Evolutionary conservation across 2,113 vertebrate genomes (phyloP).

Genomic region (Meriones unguiculatus): DNA sequence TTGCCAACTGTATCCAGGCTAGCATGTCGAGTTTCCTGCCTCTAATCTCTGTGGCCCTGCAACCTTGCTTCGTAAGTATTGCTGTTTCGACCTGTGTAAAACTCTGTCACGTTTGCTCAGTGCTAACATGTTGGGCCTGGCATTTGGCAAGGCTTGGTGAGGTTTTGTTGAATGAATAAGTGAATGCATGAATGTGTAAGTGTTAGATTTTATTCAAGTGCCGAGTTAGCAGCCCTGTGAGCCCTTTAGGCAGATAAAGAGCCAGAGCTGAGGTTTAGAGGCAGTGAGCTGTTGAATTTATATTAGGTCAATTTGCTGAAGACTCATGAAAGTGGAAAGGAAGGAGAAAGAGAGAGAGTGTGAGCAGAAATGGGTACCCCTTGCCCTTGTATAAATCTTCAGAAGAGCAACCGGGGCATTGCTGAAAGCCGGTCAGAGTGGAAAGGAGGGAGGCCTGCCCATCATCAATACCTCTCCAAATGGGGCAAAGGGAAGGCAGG

Average conservation of each 20-base stretch:
- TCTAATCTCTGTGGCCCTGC: rapidly evolving
- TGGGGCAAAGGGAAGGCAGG: neutral
- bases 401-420: neutral
- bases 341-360: neutral
- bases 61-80: neutral
- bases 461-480: neutral
- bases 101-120: neutral
- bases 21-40: neutral
- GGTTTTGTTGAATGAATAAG: conserved; percentile 65
- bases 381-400: conserved; percentile 3
- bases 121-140: neutral
- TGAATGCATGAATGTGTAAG: conserved; percentile 31
- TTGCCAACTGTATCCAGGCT: neutral
- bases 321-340: conserved; percentile 25
- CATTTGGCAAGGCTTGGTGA: neutral
- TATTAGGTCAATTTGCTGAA: conserved; percentile 67
- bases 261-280: conserved; percentile 60
- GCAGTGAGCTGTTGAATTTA: conserved; percentile 68
- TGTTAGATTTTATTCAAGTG: conserved; percentile 71
- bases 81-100: neutral
- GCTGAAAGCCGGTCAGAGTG: neutral
- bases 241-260: conserved; percentile 68
- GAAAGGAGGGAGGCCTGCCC: neutral
- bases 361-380: no score
- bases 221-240: conserved; percentile 58